These are phyloP conservation scores for Acronicta aceris DNA, from an alignment of 2,888 invertebrate species.

Conservation along the genomic window DNA sequence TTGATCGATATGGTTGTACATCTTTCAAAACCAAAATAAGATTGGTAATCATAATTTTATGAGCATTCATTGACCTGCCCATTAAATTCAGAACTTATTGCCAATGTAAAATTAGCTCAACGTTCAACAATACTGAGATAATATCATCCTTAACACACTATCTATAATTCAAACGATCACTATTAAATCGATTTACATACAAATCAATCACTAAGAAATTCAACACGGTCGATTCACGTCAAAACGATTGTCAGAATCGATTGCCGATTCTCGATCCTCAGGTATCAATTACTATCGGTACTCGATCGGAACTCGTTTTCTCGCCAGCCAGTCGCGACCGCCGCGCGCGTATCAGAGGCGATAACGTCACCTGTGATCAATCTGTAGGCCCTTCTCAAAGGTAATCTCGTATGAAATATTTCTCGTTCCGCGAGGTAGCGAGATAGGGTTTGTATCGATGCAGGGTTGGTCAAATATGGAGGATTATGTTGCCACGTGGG, in stretches of 20 bases:
- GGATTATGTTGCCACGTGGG: constrained; percentile 1
- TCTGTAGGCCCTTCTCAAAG: constrained; percentile 74
- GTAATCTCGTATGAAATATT: constrained; percentile 80
- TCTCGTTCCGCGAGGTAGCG: constrained; percentile 63
- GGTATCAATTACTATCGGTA: constrained; percentile 58
- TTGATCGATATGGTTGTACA: no score
- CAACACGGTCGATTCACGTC: constrained; percentile 48
- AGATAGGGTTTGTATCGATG: constrained; percentile 51
- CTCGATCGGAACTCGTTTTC: constrained; percentile 53
- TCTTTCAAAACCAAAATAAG: no score
- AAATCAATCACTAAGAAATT: constrained; percentile 54
- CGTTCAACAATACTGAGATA: constrained; percentile 15
- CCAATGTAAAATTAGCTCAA: neutral
- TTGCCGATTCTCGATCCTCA: constrained; percentile 51
- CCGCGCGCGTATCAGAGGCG: constrained; percentile 41
- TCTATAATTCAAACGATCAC: constrained; percentile 35
- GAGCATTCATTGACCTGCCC: neutral
- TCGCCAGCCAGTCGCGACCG: constrained; percentile 42
- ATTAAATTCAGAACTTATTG: neutral
- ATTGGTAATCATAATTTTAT: no score
- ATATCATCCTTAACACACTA: constrained; percentile 12
- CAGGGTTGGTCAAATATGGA: constrained; percentile 38
- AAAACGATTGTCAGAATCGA: constrained; percentile 46
- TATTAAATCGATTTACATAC: constrained; percentile 48
- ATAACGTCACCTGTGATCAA: constrained; percentile 74